A percentile compares a stretch with the other conserved stretches of the same genome.
These are phyloP conservation scores for Synanthedon vespiformis DNA, from an alignment of 2,888 invertebrate species.

Conservation along the genomic window DNA sequence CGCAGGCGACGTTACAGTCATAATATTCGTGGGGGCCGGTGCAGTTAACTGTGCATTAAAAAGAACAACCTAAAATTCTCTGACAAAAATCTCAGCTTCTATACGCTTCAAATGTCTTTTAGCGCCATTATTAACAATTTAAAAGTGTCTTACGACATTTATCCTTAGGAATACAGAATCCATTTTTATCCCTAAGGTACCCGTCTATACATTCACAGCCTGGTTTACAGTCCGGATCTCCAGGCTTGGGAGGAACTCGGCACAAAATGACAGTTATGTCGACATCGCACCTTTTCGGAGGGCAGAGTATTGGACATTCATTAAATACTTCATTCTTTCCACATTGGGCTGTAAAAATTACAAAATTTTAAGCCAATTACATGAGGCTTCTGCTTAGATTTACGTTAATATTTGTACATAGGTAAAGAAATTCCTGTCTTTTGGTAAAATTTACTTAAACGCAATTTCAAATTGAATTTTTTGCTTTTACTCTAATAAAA, in stretches of 20 bases:
- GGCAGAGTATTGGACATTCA: conserved; percentile 9
- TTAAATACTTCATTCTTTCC: not conserved
- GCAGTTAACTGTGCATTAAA: conserved; percentile 14
- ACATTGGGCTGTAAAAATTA: not conserved
- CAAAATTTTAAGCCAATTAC: not conserved
- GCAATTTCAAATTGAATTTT: no score
- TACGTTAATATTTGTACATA: no score
- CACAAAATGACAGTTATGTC: not conserved
- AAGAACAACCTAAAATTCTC: no score
- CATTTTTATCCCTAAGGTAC: not conserved
- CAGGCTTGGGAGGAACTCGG: not conserved
- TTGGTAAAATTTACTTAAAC: no score
- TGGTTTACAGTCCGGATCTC: not conserved
- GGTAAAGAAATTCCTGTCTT: no score
- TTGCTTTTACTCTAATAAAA: no score
- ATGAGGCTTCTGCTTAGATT: no score
- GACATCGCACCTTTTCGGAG: conserved; percentile 16
- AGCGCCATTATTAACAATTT: no score
- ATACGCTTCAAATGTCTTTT: no score
- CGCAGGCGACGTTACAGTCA: conserved; percentile 25
- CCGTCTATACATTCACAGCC: not conserved
- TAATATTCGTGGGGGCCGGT: conserved; percentile 15
- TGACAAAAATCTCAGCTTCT: no score
- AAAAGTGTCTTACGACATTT: conserved; percentile 12
- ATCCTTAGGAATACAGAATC: not conserved